Base-by-base conservation (phyloP, 2,797 vertebrate genomes). In the Leptoclinus maculatus region DNA sequence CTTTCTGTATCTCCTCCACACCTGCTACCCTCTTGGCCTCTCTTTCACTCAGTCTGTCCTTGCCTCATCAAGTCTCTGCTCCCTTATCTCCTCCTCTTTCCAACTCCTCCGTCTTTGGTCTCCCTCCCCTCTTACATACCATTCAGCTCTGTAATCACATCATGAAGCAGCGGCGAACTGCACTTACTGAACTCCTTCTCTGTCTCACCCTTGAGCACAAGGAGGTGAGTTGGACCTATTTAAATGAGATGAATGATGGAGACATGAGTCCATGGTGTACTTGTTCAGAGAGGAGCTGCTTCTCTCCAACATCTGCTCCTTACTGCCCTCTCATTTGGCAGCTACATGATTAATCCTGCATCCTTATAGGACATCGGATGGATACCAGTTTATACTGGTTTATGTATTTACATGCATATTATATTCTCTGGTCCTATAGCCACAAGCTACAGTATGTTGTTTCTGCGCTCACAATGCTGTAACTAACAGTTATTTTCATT, bases 121-220 rank as follows among this genome's bases (percentile, higher is more conserved):
- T 14, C 70, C 36, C 25, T 16, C 19, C 32, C 7, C 39, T 9
- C 43, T 19, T 10, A 39, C 79, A 49, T 60, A 82, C 51, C 71
- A 65, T 73, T 71, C 76, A 82, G 84, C 83, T n/a, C 77, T 76
- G 69, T 87, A 71, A 89, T 86, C 84, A 83, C 85, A 70, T 71
- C 84, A 84, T 86, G 85, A 86, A 71, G 66, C 82, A 75, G 62
- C 25, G 47, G 68, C 76, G 73, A 76, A 63, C 63, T 59, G 76
- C 78, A 39, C 71, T 71, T 14, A 47, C 60, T 66, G 43, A 45
- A 68, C 76, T 80, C 56, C n/a, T 71, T 58, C 29, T 41, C 76
- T 17, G 73, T 38, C 66, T 66, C 71, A 74, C 59, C 74, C 66
- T 58, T 69, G 43, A 74, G 71, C 49, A 3, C 29, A 38, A 27